These are phyloP conservation scores for Patella depressa DNA, from an alignment of 2,888 invertebrate genomes.

Conservation along the genomic window DNA sequence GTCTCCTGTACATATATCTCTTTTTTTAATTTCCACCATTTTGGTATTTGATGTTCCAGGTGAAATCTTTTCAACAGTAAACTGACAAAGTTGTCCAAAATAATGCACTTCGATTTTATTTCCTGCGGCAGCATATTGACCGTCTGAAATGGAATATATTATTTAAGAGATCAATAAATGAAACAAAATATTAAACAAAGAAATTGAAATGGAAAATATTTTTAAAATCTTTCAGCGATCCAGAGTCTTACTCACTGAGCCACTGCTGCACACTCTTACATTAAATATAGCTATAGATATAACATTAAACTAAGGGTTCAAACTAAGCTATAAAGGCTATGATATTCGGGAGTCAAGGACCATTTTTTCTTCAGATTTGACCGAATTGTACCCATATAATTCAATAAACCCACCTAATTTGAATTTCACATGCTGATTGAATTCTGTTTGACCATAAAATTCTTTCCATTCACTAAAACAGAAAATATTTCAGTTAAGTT, in stretches of 20 bases:
- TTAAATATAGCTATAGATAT: no score
- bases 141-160: slow-evolving; percentile 45
- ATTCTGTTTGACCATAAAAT: slow-evolving; percentile 34
- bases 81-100: slow-evolving; percentile 54
- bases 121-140: slow-evolving; percentile 40
- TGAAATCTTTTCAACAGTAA: slow-evolving; percentile 37
- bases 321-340: no score
- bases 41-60: neutral
- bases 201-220: no score
- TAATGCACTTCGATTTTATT: slow-evolving; percentile 39
- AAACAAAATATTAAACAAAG: neutral
- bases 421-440: slow-evolving; percentile 8
- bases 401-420: neutral
- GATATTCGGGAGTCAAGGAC: no score
- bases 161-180: neutral
- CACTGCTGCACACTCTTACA: no score
- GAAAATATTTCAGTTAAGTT: neutral
- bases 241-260: no score
- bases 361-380: no score
- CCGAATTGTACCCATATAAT: neutral
- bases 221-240: no score
- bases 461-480: slow-evolving; percentile 41
- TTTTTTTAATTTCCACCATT: neutral
- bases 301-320: no score
- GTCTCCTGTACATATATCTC: neutral